A percentile compares a stretch with the other conserved stretches of the same genome.
These are phyloP conservation scores for Eretmocerus hayati DNA, from an alignment of 2,888 invertebrate genomes.

Conservation along the genomic window DNA sequence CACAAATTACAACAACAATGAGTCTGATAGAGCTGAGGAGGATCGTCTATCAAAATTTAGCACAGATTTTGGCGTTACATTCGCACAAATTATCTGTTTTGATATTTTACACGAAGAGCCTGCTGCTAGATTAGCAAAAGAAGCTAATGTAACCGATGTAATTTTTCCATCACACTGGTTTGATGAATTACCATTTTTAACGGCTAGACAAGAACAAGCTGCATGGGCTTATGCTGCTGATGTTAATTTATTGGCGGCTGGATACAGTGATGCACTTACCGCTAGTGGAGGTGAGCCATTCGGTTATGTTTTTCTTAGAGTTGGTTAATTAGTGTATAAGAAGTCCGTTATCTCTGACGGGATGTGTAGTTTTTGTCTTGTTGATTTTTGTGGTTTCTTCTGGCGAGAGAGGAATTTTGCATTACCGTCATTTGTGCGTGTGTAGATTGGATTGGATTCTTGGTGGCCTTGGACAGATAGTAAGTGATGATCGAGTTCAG, in stretches of 20 bases:
- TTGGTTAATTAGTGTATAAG: too few species aligned
- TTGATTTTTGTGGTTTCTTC: too few species aligned
- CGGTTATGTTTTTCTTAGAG: too few species aligned
- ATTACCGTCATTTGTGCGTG: too few species aligned
- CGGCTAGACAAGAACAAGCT: constrained; percentile 45
- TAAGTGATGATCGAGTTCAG: too few species aligned
- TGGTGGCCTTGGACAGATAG: too few species aligned
- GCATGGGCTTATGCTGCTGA: constrained; percentile 48
- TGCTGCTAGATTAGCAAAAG: constrained; percentile 23
- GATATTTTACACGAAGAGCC: constrained; percentile 52
- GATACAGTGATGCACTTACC: constrained; percentile 42
- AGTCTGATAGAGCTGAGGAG: constrained; percentile 43
- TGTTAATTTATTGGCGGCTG: constrained; percentile 50
- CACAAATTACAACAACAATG: constrained; percentile 50
- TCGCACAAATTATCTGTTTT: constrained; percentile 53
- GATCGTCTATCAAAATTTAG: constrained; percentile 47
- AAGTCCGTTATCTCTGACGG: too few species aligned
- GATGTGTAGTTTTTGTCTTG: too few species aligned
- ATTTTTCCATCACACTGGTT: constrained; percentile 52
- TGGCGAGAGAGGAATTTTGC: too few species aligned
- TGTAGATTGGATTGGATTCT: too few species aligned
- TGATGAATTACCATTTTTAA: constrained; percentile 50
- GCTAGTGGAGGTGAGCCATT: constrained; percentile 26
- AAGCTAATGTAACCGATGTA: constrained; percentile 45
- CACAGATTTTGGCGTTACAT: constrained; percentile 51